These are phyloP conservation scores for Cremastobaeus sp. DNA, from an alignment of 2,888 invertebrate genomes.

Conservation along the genomic window DNA sequence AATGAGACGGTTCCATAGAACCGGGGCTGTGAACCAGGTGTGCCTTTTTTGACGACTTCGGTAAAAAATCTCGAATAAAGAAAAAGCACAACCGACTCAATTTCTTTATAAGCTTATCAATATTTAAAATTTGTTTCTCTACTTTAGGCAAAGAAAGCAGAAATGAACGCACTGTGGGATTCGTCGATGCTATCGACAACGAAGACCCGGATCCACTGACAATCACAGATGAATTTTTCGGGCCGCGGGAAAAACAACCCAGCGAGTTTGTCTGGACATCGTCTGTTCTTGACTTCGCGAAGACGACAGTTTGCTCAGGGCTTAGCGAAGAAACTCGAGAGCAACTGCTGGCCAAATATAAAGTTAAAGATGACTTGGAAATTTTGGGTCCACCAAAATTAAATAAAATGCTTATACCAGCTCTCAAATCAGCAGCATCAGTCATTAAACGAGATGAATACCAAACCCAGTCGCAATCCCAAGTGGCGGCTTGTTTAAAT, in stretches of 20 bases:
- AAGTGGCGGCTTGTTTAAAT: slow-evolving; percentile 29
- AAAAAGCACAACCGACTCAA: slow-evolving; percentile 9
- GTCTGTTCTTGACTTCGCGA: neutral
- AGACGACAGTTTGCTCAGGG: neutral
- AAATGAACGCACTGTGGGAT: no score
- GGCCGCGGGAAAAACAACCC: neutral
- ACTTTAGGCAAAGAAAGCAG: no score
- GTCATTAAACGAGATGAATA: slow-evolving; percentile 26
- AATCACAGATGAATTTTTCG: no score
- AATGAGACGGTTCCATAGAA: neutral
- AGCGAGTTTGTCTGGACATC: neutral
- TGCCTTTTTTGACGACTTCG: neutral
- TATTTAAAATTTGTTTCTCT: slow-evolving; percentile 1
- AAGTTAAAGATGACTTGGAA: slow-evolving; percentile 4
- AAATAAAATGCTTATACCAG: slow-evolving; percentile 10
- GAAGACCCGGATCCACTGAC: neutral
- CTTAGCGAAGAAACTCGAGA: neutral
- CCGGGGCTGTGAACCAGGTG: slow-evolving; percentile 19
- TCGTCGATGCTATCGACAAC: neutral
- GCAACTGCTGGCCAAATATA: slow-evolving; percentile 10
- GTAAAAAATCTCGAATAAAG: no score
- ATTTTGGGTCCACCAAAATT: slow-evolving; percentile 20
- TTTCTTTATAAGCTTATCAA: slow-evolving; percentile 7
- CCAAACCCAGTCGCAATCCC: slow-evolving; percentile 11
- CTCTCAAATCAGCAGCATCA: slow-evolving; percentile 3